Evolutionary conservation across 2,888 invertebrate species (phyloP).

Genomic region (Pseudanteris insignis): DNA sequence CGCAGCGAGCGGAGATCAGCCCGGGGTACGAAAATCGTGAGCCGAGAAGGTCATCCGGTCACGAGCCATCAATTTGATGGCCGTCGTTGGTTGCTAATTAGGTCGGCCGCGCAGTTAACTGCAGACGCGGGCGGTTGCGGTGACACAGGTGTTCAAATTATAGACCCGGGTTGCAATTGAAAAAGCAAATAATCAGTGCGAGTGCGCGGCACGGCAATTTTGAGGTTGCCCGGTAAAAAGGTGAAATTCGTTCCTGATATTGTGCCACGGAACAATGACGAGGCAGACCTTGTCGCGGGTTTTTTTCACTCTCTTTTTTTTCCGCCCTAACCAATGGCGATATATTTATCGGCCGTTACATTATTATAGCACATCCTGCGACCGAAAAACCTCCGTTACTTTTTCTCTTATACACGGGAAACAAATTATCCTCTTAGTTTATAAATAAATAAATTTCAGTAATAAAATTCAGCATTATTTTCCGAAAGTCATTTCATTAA

Average conservation of each 20-base stretch:
- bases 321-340: conserved; percentile 7
- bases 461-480: no score
- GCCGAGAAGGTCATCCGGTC: no score
- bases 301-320: conserved; percentile 8
- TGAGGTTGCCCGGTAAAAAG: conserved; percentile 21
- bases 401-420: no score
- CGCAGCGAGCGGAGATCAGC: no score
- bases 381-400: no score
- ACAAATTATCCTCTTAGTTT: no score
- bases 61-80: conserved; percentile 9
- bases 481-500: no score
- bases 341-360: conserved; percentile 7
- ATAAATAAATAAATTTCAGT: no score
- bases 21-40: no score
- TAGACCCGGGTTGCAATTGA: conserved; percentile 9
- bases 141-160: conserved; percentile 33
- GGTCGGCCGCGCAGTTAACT: background rate
- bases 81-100: conserved; percentile 5
- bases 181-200: conserved; percentile 29
- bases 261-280: conserved; percentile 17
- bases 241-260: conserved; percentile 20
- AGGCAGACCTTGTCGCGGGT: no score
- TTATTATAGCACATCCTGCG: conserved; percentile 22
- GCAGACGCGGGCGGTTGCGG: conserved; percentile 17
- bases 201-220: conserved; percentile 13